phyloP scores from a whole-genome alignment of 2,113 vertebrate genomes.

The Podarcis muralis region DNA sequence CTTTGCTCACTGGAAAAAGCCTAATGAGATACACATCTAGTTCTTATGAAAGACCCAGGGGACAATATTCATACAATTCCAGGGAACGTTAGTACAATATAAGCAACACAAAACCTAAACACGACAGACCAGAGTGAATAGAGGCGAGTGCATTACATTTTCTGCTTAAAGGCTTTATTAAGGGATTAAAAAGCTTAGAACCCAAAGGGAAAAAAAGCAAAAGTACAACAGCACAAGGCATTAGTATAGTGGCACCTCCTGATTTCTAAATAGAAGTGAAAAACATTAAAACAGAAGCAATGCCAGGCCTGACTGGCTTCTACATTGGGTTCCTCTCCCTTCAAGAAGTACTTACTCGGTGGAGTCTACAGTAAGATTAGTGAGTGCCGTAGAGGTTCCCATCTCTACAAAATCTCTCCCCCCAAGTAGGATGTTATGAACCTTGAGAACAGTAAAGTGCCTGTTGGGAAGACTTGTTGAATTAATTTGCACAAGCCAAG shows the following conservation, averaged over 20 bases:
- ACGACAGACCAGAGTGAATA: not conserved
- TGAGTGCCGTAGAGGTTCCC: too few species aligned
- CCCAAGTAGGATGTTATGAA: not conserved
- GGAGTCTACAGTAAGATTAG: not conserved
- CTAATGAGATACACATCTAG: constrained; percentile 33
- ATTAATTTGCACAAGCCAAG: not conserved
- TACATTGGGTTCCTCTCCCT: not conserved
- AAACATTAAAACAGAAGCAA: not conserved
- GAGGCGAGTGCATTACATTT: not conserved
- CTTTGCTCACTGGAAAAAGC: constrained; percentile 42
- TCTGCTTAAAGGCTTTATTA: not conserved
- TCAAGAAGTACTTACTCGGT: not conserved
- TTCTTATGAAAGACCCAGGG: constrained; percentile 31
- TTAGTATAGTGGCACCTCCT: not conserved
- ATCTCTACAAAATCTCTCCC: too few species aligned
- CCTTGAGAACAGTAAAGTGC: not conserved
- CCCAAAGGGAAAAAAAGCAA: not conserved
- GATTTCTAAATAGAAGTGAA: not conserved
- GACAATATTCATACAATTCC: constrained; percentile 17
- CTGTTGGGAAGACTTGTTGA: not conserved
- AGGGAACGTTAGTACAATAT: constrained; percentile 34
- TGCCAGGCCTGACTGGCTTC: not conserved
- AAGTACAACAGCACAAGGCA: not conserved
- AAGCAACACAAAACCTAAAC: not conserved
- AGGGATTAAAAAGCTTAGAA: not conserved